Base-by-base conservation (phyloP, 2,888 invertebrate species). In the Drymonia ruficornis region DNA sequence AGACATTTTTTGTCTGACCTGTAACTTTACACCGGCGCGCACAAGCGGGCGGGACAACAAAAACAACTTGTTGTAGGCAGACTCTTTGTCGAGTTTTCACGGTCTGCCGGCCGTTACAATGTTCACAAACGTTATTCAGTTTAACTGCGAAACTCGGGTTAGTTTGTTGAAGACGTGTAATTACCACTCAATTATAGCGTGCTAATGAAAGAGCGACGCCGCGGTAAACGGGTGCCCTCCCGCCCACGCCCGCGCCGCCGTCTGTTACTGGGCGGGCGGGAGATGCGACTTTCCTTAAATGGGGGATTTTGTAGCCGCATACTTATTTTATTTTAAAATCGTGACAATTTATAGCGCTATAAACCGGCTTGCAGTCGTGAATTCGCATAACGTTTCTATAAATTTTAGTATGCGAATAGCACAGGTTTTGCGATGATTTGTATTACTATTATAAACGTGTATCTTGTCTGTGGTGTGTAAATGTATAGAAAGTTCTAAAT, bases 41-140 rank as follows among this genome's bases (percentile, higher is more conserved):
- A 65, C 70, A 74, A 68, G 55, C 52, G n/a, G 59, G 69, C 59
- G 63, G 70, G 61, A 69, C 72, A 76, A 67, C 67, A 73, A 76
- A 70, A 75, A 76, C 64, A 70, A 79, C 63, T 71, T 76, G 72
- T 69, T 78, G 73, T 76, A 68, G 52, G 49, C 49, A 52, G 60
- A 68, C 76, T 74, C 80, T 80, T 80, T 75, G 80, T 83, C 65
- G 70, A 74, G 75, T 72, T 73, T 81, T 78, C 80, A 84, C 75
- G 87, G 80, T 87, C 84, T 81, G 81, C 56, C 67, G 77, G 58
- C 54, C 49, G 23, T 47, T 58, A 61, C 57, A 70, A 67, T 66
- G 72, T 68, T 70, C 63, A 63, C 57, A 55, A 70, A 65, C 63
- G 52, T 60, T 50, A 53, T 49, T 52, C 48, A 55, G 56, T 68